Base-by-base conservation (phyloP, 2,888 invertebrate species). In the Mythimna albipuncta region DNA sequence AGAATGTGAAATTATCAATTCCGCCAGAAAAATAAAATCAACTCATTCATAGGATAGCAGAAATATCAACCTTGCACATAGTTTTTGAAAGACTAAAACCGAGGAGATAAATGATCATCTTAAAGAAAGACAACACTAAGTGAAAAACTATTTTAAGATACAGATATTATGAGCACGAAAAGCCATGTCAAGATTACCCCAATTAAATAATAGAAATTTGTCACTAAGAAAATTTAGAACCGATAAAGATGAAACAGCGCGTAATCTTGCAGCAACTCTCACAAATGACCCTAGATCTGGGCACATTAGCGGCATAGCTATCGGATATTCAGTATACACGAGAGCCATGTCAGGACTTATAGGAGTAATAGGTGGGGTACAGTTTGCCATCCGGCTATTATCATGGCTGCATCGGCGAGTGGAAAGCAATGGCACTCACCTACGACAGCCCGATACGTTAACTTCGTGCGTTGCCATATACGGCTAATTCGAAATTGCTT, bases 391-490 rank as follows among this genome's bases (percentile, higher is more conserved):
- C 72, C 79, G 67, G 74, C 72, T 69, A 81, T 82, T 88, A 85
- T 85, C 82, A 71, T 75, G 71, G 71, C 71, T 58, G 70, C 77
- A 77, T 82, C 87, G 79, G 73, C 71, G 52, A 77, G 71, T 85
- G 78, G 73, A 86, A 87, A 87, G 79, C 79, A 81, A 77, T 85
- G 67, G 75, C 71, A 73, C 74, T 82, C 52, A 75, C 78, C 68
- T 72, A 72, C 70, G 75, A 81, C 76, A 71, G 52, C 77, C 74
- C 72, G 75, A 85, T 82, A 82, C 50, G 69, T 69, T 70, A 70
- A 70, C 83, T 78, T 83, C 85, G 87, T 87, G 84, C 72, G 65
- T 68, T 69, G 52, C 85, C 85, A 68, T 85, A 83, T 77, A 81
- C 64, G 81, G 83, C 74, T 79, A 75, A 82, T 84, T 79, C 67